phyloP scores from a whole-genome alignment of 2,113 vertebrate genomes.

The Aix galericulata region DNA sequence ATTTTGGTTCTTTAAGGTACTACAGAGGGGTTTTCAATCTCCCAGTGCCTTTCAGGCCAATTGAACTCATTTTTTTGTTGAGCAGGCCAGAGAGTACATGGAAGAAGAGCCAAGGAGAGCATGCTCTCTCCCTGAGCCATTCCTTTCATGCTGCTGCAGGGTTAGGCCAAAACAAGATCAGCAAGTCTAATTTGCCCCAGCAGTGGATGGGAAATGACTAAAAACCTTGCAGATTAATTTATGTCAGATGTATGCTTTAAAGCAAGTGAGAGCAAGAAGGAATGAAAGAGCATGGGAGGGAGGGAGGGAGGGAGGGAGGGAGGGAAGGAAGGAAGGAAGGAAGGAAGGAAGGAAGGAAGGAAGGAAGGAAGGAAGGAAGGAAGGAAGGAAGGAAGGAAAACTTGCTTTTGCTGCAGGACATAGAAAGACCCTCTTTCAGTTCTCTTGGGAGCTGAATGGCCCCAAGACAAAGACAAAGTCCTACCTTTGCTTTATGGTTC shows the following conservation, averaged over 20 bases:
- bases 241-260: conserved; percentile 65
- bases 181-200: conserved; percentile 74
- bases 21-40: conserved; percentile 63
- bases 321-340: neutral
- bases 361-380: too few relatives aligned
- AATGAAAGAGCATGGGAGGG: neutral
- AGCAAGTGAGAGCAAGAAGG: conserved; percentile 13
- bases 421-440: conserved; percentile 10
- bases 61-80: conserved; percentile 51
- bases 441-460: neutral
- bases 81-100: conserved; percentile 36
- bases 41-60: conserved; percentile 57
- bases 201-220: conserved; percentile 68
- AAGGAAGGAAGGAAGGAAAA: neutral
- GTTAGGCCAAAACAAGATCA: conserved; percentile 70
- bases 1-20: conserved; percentile 66
- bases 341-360: neutral
- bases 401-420: neutral
- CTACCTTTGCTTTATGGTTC: conserved; percentile 2
- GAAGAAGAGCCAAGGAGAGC: conserved; percentile 65
- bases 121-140: conserved; percentile 43
- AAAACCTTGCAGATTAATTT: conserved; percentile 69
- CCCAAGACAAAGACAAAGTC: neutral
- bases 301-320: too few relatives aligned
- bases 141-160: conserved; percentile 58